Evolutionary conservation across 2,888 invertebrate genomes (phyloP), one percentile per base, ranked within the genome.

Genomic region (Anarsia innoxiella): DNA sequence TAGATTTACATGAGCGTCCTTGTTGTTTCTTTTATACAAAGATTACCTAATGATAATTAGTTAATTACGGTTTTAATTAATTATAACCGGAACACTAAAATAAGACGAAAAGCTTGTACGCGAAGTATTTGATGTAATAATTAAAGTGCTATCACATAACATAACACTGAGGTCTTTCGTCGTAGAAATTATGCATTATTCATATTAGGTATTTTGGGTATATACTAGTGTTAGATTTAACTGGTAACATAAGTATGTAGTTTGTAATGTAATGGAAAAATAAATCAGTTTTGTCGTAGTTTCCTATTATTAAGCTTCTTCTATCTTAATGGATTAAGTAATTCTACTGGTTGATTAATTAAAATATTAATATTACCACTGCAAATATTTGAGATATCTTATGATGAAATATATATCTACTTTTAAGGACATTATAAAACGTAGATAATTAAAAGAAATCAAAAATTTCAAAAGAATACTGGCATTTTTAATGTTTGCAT

Each of bases 391-490:
- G 82, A 85, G 75, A 83, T 85, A 86, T 84, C 85, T 85, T 85
- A 85, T 85, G 83, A 84, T 84, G 78, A 82, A 77, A 84, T 84
- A 84, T 84, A 84, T 85, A 85, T 86, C 83, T 86, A 86, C 84
- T 84, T 75, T n/a, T 85, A 85, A 86, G 85, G 79, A 85, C 85
- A 86, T 85, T 85, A 86, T 85, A 80, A 84, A 85, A 77, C 85
- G 85, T 86, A 86, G 86, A 85, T 85, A 86, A 86, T 84, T 84
- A 85, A 86, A 85, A 85, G 84, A 82, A 84, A 84, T 83, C 83
- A 79, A 85, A 86, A 84, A 75, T 77, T 83, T 84, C 71, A 84
- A 86, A 82, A 82, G 75, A 79, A 46, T 37, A 72, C 66, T 78
- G 73, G 82, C 80, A 83, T 83, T 86, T 86, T 86, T 80, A 83